Evolutionary conservation across 2,888 invertebrate species (phyloP), one percentile per base, ranked within the genome.

Genomic region (Diarsia dahlii): DNA sequence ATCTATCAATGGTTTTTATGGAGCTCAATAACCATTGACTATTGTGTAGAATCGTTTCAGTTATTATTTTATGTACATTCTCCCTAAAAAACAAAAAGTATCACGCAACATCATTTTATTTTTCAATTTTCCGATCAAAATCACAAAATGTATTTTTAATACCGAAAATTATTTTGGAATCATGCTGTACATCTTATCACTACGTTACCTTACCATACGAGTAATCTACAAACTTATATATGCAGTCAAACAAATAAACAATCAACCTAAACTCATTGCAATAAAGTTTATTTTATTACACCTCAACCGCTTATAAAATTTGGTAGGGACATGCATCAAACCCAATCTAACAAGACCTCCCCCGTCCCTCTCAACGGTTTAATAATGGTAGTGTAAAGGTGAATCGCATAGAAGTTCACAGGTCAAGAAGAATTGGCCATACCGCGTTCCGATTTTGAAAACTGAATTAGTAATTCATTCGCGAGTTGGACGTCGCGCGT

Each of bases 101-200:
- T 2, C 39, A 54, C 46, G 34, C 52, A 48, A 46, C 18, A 10
- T 28, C 52, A 48, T 74, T 34, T 50, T 34, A n/a, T 20, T 23
- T 56, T 45, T n/a, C 0, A 20, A 34, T 54, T 20, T 28, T 58
- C 12, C 56, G 20, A 69, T 54, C 10, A 13, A 68, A 65, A 76
- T 63, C 23, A 28, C 9, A 39, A 65, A 81, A 82, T 54, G 10
- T 0, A 15, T 69, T 73, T 84, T 64, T 52, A 66, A 71, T 69
- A 56, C 28, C 10, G 2, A 9, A n/a, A 15, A 56, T 34, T 20
- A 72, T 65, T 80, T 83, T 80, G 23, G n/a, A 39, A 87, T 86
- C 95, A 92, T 0, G 52, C 94, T 94, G 92, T 95, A 95, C 90
- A 80, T 81, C 93, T 96, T 96, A 96, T 96, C 96, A 96, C 93